Conservation (phyloP, 2,888 invertebrate genomes). For the Aplocera efformata region DNA sequence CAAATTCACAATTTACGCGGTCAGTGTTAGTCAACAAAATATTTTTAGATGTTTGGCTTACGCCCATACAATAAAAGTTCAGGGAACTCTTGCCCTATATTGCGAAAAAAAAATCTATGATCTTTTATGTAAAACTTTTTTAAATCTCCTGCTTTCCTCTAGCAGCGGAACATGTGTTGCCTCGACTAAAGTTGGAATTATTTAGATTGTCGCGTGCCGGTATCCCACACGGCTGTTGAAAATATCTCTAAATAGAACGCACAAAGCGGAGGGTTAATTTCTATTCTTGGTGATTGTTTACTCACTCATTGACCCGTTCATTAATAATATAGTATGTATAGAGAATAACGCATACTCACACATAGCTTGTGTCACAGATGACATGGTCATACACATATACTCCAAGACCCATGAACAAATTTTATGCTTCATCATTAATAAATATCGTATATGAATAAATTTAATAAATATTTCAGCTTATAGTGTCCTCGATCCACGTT, state of each 20-base stretch:
- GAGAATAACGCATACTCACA: no score
- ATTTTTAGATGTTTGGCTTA: constrained; percentile 65
- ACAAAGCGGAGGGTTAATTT: constrained; percentile 58
- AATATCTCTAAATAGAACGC: constrained; percentile 55
- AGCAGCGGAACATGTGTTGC: constrained; percentile 1
- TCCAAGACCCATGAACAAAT: no score
- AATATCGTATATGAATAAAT: no score
- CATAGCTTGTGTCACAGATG: no score
- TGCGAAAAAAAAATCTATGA: constrained; percentile 1
- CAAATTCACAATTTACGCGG: constrained; percentile 57
- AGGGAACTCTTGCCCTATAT: constrained; percentile 44
- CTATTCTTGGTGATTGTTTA: constrained; percentile 58
- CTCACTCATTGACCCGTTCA: constrained; percentile 37
- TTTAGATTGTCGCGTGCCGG: constrained; percentile 53
- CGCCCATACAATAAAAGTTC: constrained; percentile 43
- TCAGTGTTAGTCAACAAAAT: constrained; percentile 68
- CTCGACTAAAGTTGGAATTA: constrained; percentile 35
- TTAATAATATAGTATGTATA: no score
- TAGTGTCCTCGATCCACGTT: no score
- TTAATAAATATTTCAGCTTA: no score
- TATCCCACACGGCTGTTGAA: constrained; percentile 26
- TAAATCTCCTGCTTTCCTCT: neutral
- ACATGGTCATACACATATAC: no score
- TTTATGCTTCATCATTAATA: no score
- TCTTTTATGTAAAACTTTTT: neutral